Base-by-base conservation (phyloP, 53 echinoderm and acorn worm genomes). In the Stichopus horrens region DNA sequence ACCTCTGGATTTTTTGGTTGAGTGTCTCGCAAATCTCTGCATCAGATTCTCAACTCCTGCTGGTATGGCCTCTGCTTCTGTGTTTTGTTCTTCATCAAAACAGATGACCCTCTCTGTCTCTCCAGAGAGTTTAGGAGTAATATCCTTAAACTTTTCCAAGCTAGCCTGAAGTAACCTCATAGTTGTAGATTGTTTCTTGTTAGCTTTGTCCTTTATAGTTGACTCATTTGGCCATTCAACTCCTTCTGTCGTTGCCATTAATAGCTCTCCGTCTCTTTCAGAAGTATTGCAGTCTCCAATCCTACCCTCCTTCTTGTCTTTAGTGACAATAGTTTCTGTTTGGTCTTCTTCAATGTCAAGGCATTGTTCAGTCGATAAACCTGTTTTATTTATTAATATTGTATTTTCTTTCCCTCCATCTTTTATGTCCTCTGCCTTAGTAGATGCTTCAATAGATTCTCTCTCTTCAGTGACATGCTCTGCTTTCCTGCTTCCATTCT, bases 41-140 rank as follows among this genome's bases (percentile, higher is more conserved):
- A 93, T 97, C 77, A 97, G 77, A 37, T 90, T 91, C 65, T 73
- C 67, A 13, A 97, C 65, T 5, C 96, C 98, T 21, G 81, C 77
- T 23, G 90, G 86, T 54, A 91, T 75, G 4, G 84, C 54, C 7
- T 73, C 66, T 54, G 89, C 83, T 52, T 88, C 90, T 37, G 87
- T 83, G n/a, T 88, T 88, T 7, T 14, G 86, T 8, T 90, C 93
- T 16, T 88, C 93, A n/a, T 92, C 95, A 57, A 97, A 74, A 68
- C 91, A 88, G 37, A 96, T 93, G 11, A 94, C 80, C 7, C 75
- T 83, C 55, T 93, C 88, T 10, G 86, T 76, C 21, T 71, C 89
- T n/a, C 97, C 97, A 58, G 93, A 91, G 52, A 97, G 87, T 74
- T 87, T 91, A 8, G 98, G 98, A 21, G 91, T 92, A 37, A 94